Conservation (phyloP, 1,140 invertebrate genomes). For the Rhagoletis zephyria region DNA sequence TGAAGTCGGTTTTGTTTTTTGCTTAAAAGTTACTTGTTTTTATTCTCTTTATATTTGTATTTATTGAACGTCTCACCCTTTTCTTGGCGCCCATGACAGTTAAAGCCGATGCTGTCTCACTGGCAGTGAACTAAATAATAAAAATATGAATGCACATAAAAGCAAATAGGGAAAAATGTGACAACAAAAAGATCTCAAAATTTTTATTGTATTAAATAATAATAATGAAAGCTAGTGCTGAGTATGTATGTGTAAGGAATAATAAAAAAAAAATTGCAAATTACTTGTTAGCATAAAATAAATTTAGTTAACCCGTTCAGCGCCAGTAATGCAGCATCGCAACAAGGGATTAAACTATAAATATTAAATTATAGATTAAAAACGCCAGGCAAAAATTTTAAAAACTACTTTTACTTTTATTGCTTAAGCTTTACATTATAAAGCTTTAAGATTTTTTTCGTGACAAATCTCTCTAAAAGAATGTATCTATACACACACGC, state of each 20-base stretch:
- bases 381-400: not conserved
- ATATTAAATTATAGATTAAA: not conserved
- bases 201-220: constrained; percentile 57
- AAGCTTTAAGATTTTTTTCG: not conserved
- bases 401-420: constrained; percentile 10
- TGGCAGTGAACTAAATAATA: not conserved
- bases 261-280: constrained; percentile 41
- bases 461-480: not conserved
- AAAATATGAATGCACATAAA: not conserved
- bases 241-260: constrained; percentile 14
- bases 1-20: not conserved
- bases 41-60: no score
- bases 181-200: constrained; percentile 71
- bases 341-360: not conserved
- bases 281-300: constrained; percentile 2
- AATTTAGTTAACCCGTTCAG: constrained; percentile 25
- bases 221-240: not conserved
- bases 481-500: not conserved
- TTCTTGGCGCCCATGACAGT: constrained; percentile 15
- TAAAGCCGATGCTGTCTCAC: not conserved
- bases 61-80: not conserved
- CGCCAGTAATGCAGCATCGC: constrained; percentile 14
- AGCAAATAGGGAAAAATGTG: not conserved
- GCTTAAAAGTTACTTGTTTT: no score
- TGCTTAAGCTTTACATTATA: not conserved